Base-by-base conservation (phyloP, 2,888 invertebrate genomes). In the Cephonodes hylas region DNA sequence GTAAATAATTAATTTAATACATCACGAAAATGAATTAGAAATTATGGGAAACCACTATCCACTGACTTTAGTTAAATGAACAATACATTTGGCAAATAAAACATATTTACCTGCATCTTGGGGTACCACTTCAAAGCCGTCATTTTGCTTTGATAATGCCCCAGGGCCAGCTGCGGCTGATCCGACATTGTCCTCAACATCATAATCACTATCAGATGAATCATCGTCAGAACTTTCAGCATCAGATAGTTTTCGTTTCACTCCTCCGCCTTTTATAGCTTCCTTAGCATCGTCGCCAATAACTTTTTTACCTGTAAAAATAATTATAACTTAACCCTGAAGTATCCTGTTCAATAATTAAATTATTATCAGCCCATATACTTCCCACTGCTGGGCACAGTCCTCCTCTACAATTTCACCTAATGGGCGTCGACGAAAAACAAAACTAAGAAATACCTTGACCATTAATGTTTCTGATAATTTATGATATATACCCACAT, bases 101-200 rank as follows among this genome's bases (percentile, higher is more conserved):
- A 58, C 58, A 7, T 15, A n/a, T n/a, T 27, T 81, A 94, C 94
- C 93, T 80, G 91, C 86, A 71, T 93, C 92, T 79, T 93, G 93
- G 20, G 95, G 88, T 5, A 95, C 96, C 44, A 95, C 91, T 89
- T 96, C 95, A 85, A 95, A 95, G 0, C 79, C 84, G 58, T 95
- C 95, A 77, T 94, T 94, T 73, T 94, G 94, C 60, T 81, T 90
- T 1, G 65, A 59, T 66, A 86, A 87, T 3, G 80, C 77, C 1
- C 81, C 86, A 46, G 75, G 68, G 23, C 73, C 80, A 1, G 64
- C 74, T 5, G 66, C 63, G 13, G 68, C 58, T 3, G 87, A 80
- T 18, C 79, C 68, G 13, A 79, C 81, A 45, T 74, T 90, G 0
- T 88, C 83, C 62, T 93, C 93, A 5, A 93, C 84, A 23, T 92